Evolutionary conservation across 2,888 invertebrate species (phyloP), one percentile per base, ranked within the genome.

Genomic region (Macaria notata): DNA sequence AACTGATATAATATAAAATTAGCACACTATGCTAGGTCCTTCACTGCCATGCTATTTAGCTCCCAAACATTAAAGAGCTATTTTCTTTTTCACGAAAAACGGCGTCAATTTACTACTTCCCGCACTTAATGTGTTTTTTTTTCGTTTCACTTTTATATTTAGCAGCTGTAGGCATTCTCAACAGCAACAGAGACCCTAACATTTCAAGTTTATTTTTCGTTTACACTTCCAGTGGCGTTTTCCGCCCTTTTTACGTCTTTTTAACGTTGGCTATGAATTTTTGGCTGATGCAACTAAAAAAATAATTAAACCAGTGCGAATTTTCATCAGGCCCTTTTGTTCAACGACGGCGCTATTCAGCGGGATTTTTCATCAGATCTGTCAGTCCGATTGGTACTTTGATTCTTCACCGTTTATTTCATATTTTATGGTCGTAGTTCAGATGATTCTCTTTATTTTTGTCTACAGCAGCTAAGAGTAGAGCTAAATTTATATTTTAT

Each of bases 191-290:
- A 46, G 45, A 44, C 57, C 53, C 51, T 54, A 43, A 61, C 31
- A 56, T 59, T 65, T 57, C 47, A 19, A 58, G 54, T 56, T 65
- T 47, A 59, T 62, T 63, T 62, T 63, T 54, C 56, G 46, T 48
- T 62, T 59, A 53, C 48, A 50, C 46, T 65, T 50, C 57, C 59
- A 58, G 52, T 56, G 51, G 45, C 56, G 39, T 59, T 64, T 61
- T 58, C 57, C 46, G 60, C 61, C 61, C 56, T 63, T 62, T 64
- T 62, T 59, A 62, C 56, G 46, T 61, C 62, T 64, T 62, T 65
- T 65, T 62, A 65, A 66, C 56, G 62, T 48, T 54, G 50, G 59
- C 62, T 54, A 64, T 62, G 64, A 66, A 62, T 64, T 62, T 66
- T 64, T 56, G 56, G 62, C 58, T 52, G 62, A 64, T 62, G 56